Percentiles rank a stretch among this genome's conserved stretches.
These are phyloP conservation scores for Pogonomyrmex barbatus DNA, from an alignment of 1,140 invertebrate species.

Conservation along the genomic window DNA sequence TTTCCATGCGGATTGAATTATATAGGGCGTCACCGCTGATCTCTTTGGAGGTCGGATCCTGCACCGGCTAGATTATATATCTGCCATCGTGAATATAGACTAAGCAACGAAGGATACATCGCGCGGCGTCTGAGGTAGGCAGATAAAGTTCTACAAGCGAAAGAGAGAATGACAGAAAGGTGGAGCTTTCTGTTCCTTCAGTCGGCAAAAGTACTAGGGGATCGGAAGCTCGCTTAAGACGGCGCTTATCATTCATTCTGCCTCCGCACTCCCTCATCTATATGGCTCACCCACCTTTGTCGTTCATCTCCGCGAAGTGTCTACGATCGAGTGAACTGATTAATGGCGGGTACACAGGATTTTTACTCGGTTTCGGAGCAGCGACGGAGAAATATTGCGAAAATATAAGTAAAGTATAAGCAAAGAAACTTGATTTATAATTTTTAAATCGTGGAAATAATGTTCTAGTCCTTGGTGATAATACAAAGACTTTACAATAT, in stretches of 20 bases:
- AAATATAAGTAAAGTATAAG: neutral
- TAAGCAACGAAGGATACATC: constrained; percentile 15
- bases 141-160: constrained; percentile 34
- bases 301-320: constrained; percentile 1
- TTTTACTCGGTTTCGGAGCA: constrained; percentile 3
- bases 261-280: constrained; percentile 28
- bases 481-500: neutral
- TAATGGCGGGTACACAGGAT: constrained; percentile 30
- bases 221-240: constrained; percentile 51
- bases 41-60: constrained; percentile 25
- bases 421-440: neutral
- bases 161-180: neutral
- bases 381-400: constrained; percentile 8
- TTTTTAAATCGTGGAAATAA: neutral
- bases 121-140: constrained; percentile 41
- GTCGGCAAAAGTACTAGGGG: constrained; percentile 40
- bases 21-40: constrained; percentile 22
- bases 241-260: constrained; percentile 58
- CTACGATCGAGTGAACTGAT: constrained; percentile 47
- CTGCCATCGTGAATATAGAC: constrained; percentile 48
- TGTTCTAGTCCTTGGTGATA: neutral
- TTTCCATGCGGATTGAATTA: constrained; percentile 50
- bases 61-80: constrained; percentile 50
- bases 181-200: constrained; percentile 35
- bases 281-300: constrained; percentile 13